Base-by-base conservation (phyloP, 1,140 invertebrate genomes). In the Drosophila trapezifrons region DNA sequence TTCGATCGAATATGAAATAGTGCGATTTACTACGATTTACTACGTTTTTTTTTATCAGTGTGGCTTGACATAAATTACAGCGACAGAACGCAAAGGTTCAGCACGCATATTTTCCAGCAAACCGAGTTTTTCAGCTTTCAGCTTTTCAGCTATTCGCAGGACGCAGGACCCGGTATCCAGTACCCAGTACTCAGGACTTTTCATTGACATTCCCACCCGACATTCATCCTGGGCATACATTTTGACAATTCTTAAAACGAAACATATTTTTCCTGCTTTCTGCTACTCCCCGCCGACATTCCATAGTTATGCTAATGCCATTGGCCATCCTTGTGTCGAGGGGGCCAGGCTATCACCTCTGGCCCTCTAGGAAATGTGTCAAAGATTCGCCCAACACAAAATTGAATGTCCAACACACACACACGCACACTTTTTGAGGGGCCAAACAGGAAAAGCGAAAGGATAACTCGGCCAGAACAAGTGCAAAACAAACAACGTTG, bases 1-100 rank as follows among this genome's bases (percentile, higher is more conserved):
- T n/a, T n/a, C n/a, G n/a, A n/a, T n/a, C n/a, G n/a, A n/a, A n/a
- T n/a, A n/a, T n/a, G n/a, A n/a, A n/a, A n/a, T n/a, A n/a, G n/a
- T n/a, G n/a, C n/a, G n/a, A n/a, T n/a, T n/a, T n/a, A n/a, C n/a
- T n/a, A n/a, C n/a, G n/a, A n/a, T n/a, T n/a, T n/a, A n/a, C n/a
- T n/a, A n/a, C n/a, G n/a, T n/a, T n/a, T n/a, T n/a, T n/a, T n/a
- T n/a, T n/a, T n/a, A n/a, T n/a, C n/a, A n/a, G n/a, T n/a, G n/a
- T n/a, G n/a, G 75, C 67, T 63, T 78, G 80, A 83, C 80, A 83
- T 83, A 83, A 83, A 83, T 83, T 83, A 83, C 70, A 82, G 56
- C 64, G 60, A 83, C 79, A 73, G 60, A 49, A 40, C 71, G 71
- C 75, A 59, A 62, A 79, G 74, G 56, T 74, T 66, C 63, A 73